These are phyloP conservation scores for Caenorhabditis latens DNA, from an alignment of 1,140 invertebrate species.

Conservation along the genomic window DNA sequence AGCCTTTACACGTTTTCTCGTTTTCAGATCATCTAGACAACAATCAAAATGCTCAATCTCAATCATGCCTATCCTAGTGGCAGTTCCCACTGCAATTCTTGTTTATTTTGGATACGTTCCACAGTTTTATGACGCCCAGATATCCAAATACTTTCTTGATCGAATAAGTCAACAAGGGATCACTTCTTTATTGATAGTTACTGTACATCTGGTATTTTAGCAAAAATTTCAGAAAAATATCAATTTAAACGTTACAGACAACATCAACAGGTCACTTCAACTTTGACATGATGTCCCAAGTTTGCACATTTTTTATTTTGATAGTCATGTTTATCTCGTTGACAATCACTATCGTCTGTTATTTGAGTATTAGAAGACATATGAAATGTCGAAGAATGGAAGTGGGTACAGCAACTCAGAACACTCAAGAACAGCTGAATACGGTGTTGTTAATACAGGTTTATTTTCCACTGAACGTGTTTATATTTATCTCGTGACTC, in stretches of 20 bases:
- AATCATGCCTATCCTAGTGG: background rate
- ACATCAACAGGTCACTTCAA: background rate
- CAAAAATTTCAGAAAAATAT: background rate
- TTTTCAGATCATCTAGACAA: background rate
- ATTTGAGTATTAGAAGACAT: background rate
- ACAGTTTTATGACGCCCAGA: too few relatives aligned
- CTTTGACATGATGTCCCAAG: background rate
- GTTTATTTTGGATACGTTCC: too few relatives aligned
- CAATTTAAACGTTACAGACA: background rate
- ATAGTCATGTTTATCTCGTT: background rate
- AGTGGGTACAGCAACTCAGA: background rate
- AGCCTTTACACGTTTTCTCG: too few relatives aligned
- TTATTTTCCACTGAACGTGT: too few relatives aligned
- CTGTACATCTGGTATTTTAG: too few relatives aligned
- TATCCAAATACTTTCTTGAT: too few relatives aligned
- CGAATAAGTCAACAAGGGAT: too few relatives aligned
- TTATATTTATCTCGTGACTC: too few relatives aligned
- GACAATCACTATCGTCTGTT: background rate
- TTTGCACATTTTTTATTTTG: too few relatives aligned
- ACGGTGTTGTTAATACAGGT: background rate
- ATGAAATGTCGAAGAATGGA: background rate
- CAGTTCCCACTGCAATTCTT: too few relatives aligned
- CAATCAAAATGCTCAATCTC: background rate
- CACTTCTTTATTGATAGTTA: too few relatives aligned
- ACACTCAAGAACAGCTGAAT: constrained; percentile 12